Evolutionary conservation across 2,113 vertebrate genomes (phyloP), one percentile per base, ranked within the genome.

Genomic region (Oncorhynchus mykiss): DNA sequence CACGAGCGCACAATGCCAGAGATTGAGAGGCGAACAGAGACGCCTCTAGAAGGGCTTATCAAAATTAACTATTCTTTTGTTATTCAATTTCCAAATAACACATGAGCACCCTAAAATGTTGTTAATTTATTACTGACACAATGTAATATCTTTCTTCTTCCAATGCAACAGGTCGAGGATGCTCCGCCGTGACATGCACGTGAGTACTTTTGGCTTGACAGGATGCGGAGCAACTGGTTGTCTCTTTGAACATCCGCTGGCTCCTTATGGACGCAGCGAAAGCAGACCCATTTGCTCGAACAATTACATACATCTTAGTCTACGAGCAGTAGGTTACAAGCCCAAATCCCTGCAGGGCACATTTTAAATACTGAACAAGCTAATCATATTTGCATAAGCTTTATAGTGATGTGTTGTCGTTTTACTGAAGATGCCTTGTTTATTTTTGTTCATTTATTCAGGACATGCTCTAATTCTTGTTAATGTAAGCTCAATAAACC

Each of bases 171-270:
- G 88, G 88, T 91, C 80, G 84, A 74, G n/a, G 81, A 77, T 81
- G 81, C 74, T 85, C 70, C 77, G 85, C 82, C 64, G 81, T 74
- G 77, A 84, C 80, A 60, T 3, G 83, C 65, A 82, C 65, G 18
- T 74, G 78, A 74, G 80, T 82, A 76, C 87, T 90, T 81, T 78
- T 22, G 13, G 81, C 62, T 79, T 86, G 86, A 77, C 86, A 87
- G 82, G n/a, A 85, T 87, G 79, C 79, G 78, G 85, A 86, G 90
- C 91, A 92, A 92, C 91, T 91, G 91, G 90, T 91, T 86, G 89
- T 80, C 78, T 86, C 80, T 79, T 79, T 27, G 60, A 86, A 79
- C 86, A 86, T 80, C 54, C 81, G 24, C 76, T 80, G 78, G 80
- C 86, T 77, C 85, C 87, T 84, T 84, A 78, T 80, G 82, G 82